Evolutionary conservation across 2,797 vertebrate species (phyloP).

Genomic region (Nasua narica): DNA sequence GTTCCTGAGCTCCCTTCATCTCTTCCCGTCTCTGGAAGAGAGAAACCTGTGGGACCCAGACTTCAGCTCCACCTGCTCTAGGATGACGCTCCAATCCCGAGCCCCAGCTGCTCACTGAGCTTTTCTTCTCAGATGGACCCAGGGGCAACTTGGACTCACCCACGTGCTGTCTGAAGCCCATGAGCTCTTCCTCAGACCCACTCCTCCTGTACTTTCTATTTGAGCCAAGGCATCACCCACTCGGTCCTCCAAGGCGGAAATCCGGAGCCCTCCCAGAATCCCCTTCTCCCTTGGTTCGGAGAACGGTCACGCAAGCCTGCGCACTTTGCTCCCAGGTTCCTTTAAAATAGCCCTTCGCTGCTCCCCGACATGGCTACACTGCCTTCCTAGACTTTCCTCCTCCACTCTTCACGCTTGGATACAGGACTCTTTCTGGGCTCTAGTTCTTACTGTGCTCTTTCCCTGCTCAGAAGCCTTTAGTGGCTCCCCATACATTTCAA

Average conservation of each 20-base stretch:
- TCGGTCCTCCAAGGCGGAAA: slow-evolving; percentile 48
- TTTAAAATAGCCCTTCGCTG: neutral
- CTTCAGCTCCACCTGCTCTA: neutral
- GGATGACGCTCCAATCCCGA: neutral
- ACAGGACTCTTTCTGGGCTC: neutral
- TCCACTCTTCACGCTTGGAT: neutral
- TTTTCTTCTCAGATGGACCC: neutral
- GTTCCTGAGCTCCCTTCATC: neutral
- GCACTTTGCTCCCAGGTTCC: neutral
- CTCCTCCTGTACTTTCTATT: slow-evolving; percentile 44
- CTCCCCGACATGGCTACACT: neutral
- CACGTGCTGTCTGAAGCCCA: neutral
- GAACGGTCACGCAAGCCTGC: neutral
- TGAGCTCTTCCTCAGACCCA: neutral
- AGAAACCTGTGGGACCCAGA: neutral
- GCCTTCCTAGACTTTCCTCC: neutral
- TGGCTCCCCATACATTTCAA: neutral
- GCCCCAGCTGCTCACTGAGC: neutral
- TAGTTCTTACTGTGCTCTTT: neutral
- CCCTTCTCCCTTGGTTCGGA: neutral
- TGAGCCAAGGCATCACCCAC: slow-evolving; percentile 33
- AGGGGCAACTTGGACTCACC: neutral
- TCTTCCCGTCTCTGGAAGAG: neutral
- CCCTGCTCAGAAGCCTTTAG: neutral
- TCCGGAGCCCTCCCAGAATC: slow-evolving; percentile 33